These are phyloP conservation scores for Cisticola juncidis DNA, from an alignment of 2,113 vertebrate species.

Conservation along the genomic window DNA sequence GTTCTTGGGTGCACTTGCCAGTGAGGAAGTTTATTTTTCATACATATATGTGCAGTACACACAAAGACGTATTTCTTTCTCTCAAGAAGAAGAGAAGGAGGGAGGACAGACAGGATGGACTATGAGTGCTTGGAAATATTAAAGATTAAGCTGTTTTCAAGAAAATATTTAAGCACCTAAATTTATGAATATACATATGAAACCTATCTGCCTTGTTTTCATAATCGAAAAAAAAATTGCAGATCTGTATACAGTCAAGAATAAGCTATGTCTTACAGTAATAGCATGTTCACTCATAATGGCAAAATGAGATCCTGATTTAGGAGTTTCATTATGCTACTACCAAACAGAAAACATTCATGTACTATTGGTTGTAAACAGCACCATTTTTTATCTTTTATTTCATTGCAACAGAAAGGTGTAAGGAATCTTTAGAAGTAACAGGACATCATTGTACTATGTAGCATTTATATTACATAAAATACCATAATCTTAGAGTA, in stretches of 20 bases:
- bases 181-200: background rate
- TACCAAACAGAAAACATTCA: background rate
- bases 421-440: background rate
- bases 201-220: background rate
- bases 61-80: background rate
- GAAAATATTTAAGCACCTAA: background rate
- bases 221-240: background rate
- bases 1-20: background rate
- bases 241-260: background rate
- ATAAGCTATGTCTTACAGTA: background rate
- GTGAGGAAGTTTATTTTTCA: constrained; percentile 45
- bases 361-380: background rate
- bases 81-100: background rate
- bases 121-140: background rate
- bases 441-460: background rate
- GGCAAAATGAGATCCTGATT: background rate
- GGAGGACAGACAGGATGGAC: background rate
- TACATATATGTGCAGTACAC: background rate
- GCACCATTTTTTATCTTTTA: background rate
- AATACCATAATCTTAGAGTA: background rate
- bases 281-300: background rate
- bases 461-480: background rate
- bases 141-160: background rate
- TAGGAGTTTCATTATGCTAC: background rate
- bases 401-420: background rate